Evolutionary conservation across 2,888 invertebrate genomes (phyloP).

Genomic region (Chymomyza procnemis): DNA sequence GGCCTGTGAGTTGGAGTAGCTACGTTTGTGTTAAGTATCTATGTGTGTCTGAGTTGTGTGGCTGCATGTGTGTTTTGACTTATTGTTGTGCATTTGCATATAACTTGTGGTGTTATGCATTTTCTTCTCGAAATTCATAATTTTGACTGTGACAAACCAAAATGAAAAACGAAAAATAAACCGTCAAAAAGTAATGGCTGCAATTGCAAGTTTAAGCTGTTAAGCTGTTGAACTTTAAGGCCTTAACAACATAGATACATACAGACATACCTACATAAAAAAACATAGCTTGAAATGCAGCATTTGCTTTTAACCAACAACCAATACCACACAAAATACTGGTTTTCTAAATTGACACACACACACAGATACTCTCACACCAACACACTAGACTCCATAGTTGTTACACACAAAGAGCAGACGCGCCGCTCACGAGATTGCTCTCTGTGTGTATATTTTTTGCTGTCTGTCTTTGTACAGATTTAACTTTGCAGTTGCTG

Average conservation of each 20-base stretch:
- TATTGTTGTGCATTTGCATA: conserved; percentile 40
- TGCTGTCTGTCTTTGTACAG: conserved; percentile 8
- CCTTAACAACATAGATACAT: conserved; percentile 10
- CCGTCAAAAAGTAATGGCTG: conserved; percentile 27
- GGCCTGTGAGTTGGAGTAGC: conserved; percentile 1
- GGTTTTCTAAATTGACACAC: conserved; percentile 60
- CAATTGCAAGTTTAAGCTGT: conserved; percentile 40
- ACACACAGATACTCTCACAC: conserved; percentile 22
- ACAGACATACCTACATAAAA: background rate
- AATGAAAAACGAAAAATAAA: conserved; percentile 14
- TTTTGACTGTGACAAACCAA: conserved; percentile 15
- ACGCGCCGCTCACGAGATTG: background rate
- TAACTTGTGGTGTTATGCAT: conserved; percentile 44
- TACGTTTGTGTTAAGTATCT: background rate
- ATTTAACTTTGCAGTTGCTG: background rate
- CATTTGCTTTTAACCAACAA: conserved; percentile 30
- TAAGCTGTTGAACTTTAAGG: conserved; percentile 57
- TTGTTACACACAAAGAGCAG: background rate
- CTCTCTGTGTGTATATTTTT: background rate
- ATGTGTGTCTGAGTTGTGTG: conserved; percentile 5
- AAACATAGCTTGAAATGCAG: conserved; percentile 35
- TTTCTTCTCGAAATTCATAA: conserved; percentile 67
- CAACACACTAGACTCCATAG: background rate
- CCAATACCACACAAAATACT: conserved; percentile 51
- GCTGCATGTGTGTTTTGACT: background rate